These are phyloP conservation scores for Gandaritis pyraliata DNA, from an alignment of 2,888 invertebrate species.

Conservation along the genomic window DNA sequence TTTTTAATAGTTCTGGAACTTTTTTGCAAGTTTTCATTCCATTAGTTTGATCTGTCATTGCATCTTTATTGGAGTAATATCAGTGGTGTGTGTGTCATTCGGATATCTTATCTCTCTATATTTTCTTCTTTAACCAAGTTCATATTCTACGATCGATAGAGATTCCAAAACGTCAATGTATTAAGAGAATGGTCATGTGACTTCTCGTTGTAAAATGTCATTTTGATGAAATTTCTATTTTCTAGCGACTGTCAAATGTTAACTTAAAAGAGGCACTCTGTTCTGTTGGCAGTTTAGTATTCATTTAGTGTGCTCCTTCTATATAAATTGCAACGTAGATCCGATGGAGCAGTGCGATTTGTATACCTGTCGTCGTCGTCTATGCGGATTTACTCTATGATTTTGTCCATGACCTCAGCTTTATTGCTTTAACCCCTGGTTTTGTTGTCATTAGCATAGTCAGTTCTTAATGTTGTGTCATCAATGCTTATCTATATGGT, in stretches of 20 bases:
- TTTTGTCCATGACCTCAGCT: constrained; percentile 50
- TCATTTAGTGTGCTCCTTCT: neutral
- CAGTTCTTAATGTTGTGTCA: constrained; percentile 23
- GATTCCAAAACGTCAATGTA: too few relatives aligned
- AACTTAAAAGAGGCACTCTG: too few relatives aligned
- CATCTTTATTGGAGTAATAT: neutral
- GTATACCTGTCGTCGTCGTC: constrained; percentile 48
- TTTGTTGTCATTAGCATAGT: constrained; percentile 33
- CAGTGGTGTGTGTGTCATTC: neutral
- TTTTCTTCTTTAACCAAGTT: too few relatives aligned
- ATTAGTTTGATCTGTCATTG: neutral
- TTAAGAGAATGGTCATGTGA: too few relatives aligned
- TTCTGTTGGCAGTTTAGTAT: neutral
- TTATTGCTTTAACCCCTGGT: constrained; percentile 50
- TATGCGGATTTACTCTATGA: constrained; percentile 52
- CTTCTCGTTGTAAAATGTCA: too few relatives aligned
- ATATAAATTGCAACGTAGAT: constrained; percentile 33
- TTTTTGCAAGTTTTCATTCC: constrained; percentile 11
- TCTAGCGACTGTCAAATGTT: too few relatives aligned
- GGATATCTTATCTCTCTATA: neutral
- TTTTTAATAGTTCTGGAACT: neutral
- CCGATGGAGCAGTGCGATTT: constrained; percentile 55
- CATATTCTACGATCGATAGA: too few relatives aligned
- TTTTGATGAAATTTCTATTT: too few relatives aligned
- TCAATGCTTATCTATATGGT: constrained; percentile 28